Conservation (phyloP, 2,113 vertebrate genomes). For the Phyllostomus discolor region DNA sequence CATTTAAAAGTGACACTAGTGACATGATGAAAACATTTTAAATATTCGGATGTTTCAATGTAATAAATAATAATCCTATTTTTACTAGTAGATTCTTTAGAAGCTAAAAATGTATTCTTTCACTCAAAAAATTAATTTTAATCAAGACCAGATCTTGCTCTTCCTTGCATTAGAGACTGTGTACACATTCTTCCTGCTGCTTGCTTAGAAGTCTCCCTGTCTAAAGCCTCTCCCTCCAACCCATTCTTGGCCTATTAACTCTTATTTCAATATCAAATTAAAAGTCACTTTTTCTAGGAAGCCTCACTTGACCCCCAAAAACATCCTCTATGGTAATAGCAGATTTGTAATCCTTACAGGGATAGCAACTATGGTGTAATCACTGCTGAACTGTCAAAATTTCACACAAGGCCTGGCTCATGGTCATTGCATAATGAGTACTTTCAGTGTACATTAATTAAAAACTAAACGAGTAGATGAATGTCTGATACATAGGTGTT, state of each 20-base stretch:
- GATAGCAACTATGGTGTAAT: neutral
- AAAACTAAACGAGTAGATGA: neutral
- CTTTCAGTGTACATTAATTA: neutral
- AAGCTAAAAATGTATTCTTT: conserved; percentile 25
- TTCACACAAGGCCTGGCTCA: neutral
- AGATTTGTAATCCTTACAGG: neutral
- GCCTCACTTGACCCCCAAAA: neutral
- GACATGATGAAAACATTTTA: neutral
- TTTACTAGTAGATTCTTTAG: conserved; percentile 23
- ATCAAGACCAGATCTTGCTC: neutral
- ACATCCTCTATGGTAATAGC: neutral
- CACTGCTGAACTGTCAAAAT: neutral
- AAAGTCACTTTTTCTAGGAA: conserved; percentile 33
- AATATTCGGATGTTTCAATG: neutral
- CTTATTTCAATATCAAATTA: conserved; percentile 8
- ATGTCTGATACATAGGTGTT: neutral
- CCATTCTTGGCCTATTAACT: neutral
- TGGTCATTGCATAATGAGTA: neutral
- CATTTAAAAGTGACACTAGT: conserved; percentile 8
- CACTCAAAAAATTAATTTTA: conserved; percentile 23
- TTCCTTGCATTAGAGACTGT: neutral
- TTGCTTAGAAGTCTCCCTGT: neutral
- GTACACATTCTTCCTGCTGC: neutral
- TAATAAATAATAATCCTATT: neutral
- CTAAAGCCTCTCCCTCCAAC: neutral